phyloP scores from a whole-genome alignment of 2,888 invertebrate species.

The Oligia strigilis region DNA sequence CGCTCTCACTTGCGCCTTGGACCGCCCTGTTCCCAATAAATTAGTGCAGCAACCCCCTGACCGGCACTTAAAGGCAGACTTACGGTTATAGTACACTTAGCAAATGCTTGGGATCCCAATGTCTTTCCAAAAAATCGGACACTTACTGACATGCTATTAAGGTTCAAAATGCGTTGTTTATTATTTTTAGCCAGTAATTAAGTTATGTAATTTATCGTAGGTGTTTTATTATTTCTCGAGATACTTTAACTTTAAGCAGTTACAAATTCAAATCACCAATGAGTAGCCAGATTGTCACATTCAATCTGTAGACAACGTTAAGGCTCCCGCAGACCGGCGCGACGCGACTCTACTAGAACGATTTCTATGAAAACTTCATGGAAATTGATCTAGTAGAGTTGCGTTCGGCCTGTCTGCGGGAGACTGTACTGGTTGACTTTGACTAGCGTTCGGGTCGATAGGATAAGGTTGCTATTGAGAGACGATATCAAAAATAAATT shows the following conservation, averaged over 20 bases:
- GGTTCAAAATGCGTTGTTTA: conserved; percentile 22
- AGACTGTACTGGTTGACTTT: too few relatives aligned
- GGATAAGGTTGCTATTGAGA: not conserved
- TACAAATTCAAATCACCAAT: not conserved
- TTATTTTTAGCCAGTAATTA: not conserved
- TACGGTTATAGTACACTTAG: conserved; percentile 71
- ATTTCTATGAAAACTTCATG: not conserved
- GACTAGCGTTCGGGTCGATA: not conserved
- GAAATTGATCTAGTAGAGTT: not conserved
- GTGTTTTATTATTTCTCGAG: not conserved
- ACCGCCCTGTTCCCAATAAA: conserved; percentile 68
- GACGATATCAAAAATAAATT: not conserved
- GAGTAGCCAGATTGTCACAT: not conserved
- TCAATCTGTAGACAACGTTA: not conserved
- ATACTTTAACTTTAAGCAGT: not conserved
- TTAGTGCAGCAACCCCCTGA: conserved; percentile 76
- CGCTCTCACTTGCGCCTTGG: conserved; percentile 49
- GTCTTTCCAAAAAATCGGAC: conserved; percentile 24
- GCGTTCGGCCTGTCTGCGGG: not conserved
- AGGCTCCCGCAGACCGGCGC: not conserved
- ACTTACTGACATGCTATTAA: conserved; percentile 27
- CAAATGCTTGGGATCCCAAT: conserved; percentile 43
- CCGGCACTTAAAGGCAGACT: conserved; percentile 73
- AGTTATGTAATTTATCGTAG: too few relatives aligned
- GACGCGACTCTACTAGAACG: not conserved